Conservation (phyloP, 2,888 invertebrate genomes). For the Parnassius apollo region DNA sequence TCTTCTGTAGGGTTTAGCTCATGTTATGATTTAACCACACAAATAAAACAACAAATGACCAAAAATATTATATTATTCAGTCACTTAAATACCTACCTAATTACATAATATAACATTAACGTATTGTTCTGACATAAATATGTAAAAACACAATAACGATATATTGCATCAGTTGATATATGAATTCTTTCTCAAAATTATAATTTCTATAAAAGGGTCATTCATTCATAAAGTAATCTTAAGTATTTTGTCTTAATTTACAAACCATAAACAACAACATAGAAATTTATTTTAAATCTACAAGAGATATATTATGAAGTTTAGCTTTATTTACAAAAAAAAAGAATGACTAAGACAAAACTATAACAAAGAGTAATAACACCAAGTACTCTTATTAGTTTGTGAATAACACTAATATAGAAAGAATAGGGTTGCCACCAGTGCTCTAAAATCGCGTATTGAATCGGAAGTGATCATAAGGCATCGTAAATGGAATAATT, state of each 20-base stretch:
- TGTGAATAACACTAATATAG: too few relatives aligned
- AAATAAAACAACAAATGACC: slow-evolving; percentile 3
- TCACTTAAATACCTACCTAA: slow-evolving; percentile 41
- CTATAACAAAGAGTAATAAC: too few relatives aligned
- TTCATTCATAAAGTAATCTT: too few relatives aligned
- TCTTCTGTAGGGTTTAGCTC: too few relatives aligned
- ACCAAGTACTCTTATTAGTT: too few relatives aligned
- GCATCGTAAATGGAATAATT: too few relatives aligned
- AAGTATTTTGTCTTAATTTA: not conserved
- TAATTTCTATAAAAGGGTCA: not conserved
- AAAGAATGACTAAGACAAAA: too few relatives aligned
- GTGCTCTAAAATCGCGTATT: too few relatives aligned
- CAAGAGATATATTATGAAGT: too few relatives aligned
- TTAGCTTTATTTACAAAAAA: too few relatives aligned
- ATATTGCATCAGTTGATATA: slow-evolving; percentile 10
- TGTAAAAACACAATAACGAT: slow-evolving; percentile 31
- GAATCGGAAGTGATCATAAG: too few relatives aligned
- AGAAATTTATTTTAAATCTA: not conserved
- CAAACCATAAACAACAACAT: not conserved
- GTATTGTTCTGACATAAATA: slow-evolving; percentile 27
- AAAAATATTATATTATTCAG: slow-evolving; percentile 48
- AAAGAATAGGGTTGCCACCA: too few relatives aligned
- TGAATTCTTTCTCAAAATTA: not conserved
- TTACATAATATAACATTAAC: slow-evolving; percentile 40
- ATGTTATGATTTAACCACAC: not conserved